A percentile compares a stretch with the other conserved stretches of the same genome.
Conservation (phyloP, 1,140 invertebrate species). For the Galleria mellonella region DNA sequence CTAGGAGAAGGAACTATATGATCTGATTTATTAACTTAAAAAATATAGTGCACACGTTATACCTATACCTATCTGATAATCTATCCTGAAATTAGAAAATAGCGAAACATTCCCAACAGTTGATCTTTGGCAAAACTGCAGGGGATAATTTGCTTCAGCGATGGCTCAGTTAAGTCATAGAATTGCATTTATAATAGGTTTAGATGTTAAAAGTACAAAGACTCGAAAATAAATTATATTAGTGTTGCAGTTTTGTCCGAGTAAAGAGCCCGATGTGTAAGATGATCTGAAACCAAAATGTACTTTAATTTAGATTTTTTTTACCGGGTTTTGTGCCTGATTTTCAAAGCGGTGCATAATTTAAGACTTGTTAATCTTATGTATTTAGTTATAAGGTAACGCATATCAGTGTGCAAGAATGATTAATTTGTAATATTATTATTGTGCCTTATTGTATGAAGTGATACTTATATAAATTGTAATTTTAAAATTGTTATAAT, state of each 20-base stretch:
- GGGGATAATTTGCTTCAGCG: conserved; percentile 19
- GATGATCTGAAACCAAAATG: conserved; percentile 38
- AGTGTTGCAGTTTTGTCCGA: conserved; percentile 26
- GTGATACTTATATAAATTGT: conserved; percentile 31
- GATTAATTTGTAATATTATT: conserved; percentile 31
- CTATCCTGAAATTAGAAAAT: conserved; percentile 20
- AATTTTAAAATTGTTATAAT: neutral
- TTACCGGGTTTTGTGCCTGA: conserved; percentile 3
- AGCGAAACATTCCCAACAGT: conserved; percentile 31
- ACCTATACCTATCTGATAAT: neutral
- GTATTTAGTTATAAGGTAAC: conserved; percentile 19
- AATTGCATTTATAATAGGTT: conserved; percentile 66
- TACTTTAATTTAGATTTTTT: conserved; percentile 22
- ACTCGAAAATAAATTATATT: conserved; percentile 35
- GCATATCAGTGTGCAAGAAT: conserved; percentile 28
- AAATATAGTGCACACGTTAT: too few species aligned
- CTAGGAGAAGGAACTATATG: too few species aligned
- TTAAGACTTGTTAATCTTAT: conserved; percentile 27
- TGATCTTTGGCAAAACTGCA: conserved; percentile 31
- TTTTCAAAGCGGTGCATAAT: conserved; percentile 36
- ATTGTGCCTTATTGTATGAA: conserved; percentile 58
- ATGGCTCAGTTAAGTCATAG: conserved; percentile 37
- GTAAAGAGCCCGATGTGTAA: conserved; percentile 9
- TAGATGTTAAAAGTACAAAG: conserved; percentile 60
- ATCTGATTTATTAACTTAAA: too few species aligned